Evolutionary conservation across 2,113 vertebrate genomes (phyloP).

Genomic region (Gobiocypris rarus): DNA sequence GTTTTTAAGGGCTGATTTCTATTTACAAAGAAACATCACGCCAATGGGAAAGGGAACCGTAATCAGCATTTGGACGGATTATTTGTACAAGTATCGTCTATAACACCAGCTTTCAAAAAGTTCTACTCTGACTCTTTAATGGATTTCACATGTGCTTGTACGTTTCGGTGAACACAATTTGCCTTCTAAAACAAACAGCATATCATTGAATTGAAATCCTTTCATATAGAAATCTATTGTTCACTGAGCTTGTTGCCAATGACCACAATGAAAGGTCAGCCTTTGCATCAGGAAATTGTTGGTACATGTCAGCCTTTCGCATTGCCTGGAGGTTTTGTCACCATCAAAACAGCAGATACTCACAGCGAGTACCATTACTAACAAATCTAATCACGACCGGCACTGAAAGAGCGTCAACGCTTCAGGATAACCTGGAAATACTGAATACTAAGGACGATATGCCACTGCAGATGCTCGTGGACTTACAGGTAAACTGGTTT

Average conservation of each 20-base stretch:
- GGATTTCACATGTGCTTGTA: neutral
- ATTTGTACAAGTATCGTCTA: neutral
- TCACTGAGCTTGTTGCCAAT: no score
- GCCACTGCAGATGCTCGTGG: neutral
- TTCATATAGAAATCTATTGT: neutral
- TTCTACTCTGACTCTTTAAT: neutral
- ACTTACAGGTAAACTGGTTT: neutral
- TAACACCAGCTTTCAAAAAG: neutral
- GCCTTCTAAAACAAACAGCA: neutral
- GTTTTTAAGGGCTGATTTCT: slow-evolving; percentile 69
- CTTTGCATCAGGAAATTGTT: neutral
- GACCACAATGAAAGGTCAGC: neutral
- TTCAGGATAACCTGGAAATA: slow-evolving; percentile 9
- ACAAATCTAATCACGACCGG: slow-evolving; percentile 23
- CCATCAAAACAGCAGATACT: neutral
- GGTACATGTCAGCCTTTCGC: neutral
- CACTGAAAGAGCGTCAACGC: slow-evolving; percentile 29
- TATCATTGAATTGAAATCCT: neutral
- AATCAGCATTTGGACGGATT: slow-evolving; percentile 14
- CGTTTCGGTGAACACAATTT: slow-evolving; percentile 1
- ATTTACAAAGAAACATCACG: slow-evolving; percentile 72
- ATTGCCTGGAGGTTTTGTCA: neutral
- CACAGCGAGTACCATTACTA: neutral
- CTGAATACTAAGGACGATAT: slow-evolving; percentile 23
- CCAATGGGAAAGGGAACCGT: slow-evolving; percentile 50